Percentiles rank a stretch among this genome's conserved stretches.
Conservation (phyloP, 2,797 vertebrate genomes). For the Hemibagrus guttatus region DNA sequence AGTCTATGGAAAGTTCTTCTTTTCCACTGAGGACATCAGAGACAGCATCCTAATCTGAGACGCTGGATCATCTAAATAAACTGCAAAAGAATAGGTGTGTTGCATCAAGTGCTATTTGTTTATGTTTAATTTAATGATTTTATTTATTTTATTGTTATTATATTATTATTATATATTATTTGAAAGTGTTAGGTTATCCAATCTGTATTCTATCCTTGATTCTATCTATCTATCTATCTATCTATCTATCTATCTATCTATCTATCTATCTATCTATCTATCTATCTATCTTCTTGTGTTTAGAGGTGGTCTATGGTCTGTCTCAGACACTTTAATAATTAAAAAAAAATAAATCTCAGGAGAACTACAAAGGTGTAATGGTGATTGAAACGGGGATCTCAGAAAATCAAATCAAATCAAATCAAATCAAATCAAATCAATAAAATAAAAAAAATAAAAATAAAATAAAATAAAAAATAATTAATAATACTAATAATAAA, state of each 20-base stretch:
- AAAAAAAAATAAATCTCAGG: too few species aligned
- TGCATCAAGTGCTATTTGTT: slow-evolving; percentile 1
- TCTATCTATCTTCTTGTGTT: neutral
- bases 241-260: too few species aligned
- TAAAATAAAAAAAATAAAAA: too few species aligned
- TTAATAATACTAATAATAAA: neutral
- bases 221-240: neutral
- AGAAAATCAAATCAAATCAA: neutral
- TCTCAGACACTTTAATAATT: neutral
- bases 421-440: neutral
- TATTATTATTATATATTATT: too few species aligned
- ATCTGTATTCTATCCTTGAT: too few species aligned
- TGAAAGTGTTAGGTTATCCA: too few species aligned
- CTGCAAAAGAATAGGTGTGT: neutral
- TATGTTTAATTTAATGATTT: too few species aligned
- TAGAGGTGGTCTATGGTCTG: neutral
- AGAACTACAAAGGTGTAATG: too few species aligned
- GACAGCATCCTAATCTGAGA: neutral
- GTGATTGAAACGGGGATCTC: neutral
- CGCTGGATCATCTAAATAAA: neutral
- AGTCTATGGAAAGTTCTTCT: neutral
- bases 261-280: neutral
- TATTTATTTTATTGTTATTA: too few species aligned
- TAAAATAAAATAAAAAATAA: neutral
- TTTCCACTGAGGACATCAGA: neutral